phyloP scores from a whole-genome alignment of 2,888 invertebrate species.

The Epinotia bilunana region DNA sequence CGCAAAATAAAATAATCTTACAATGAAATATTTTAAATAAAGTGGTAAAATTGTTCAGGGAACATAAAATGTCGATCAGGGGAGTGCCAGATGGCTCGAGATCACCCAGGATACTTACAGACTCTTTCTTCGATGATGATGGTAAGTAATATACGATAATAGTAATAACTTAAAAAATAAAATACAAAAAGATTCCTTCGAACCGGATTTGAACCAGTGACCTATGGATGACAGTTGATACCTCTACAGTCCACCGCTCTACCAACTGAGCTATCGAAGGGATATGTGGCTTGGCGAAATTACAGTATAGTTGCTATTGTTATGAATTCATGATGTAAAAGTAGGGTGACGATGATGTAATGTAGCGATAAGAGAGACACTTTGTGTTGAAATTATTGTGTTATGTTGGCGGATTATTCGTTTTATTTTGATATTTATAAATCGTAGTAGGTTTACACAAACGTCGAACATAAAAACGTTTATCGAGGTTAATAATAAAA shows the following conservation, averaged over 20 bases:
- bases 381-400: neutral
- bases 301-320: conserved; percentile 36
- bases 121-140: conserved; percentile 78
- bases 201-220: conserved; percentile 87
- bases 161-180: conserved; percentile 5
- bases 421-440: too few species aligned
- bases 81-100: conserved; percentile 78
- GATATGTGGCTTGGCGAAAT: conserved; percentile 46
- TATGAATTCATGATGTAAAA: neutral
- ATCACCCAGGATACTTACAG: conserved; percentile 73
- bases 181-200: conserved; percentile 75
- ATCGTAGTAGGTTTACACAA: too few species aligned
- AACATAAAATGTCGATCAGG: conserved; percentile 71
- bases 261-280: conserved; percentile 54
- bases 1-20: conserved; percentile 13
- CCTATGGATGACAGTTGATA: conserved; percentile 80
- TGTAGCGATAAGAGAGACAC: conserved; percentile 10
- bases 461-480: too few species aligned
- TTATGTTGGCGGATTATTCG: neutral
- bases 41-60: conserved; percentile 42
- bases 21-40: neutral
- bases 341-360: conserved; percentile 55
- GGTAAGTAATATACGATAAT: conserved; percentile 60
- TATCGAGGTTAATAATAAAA: too few species aligned
- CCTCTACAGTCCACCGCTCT: conserved; percentile 52